These are phyloP conservation scores for Camponotus vicinus DNA, from an alignment of 1,140 invertebrate genomes.

Conservation along the genomic window DNA sequence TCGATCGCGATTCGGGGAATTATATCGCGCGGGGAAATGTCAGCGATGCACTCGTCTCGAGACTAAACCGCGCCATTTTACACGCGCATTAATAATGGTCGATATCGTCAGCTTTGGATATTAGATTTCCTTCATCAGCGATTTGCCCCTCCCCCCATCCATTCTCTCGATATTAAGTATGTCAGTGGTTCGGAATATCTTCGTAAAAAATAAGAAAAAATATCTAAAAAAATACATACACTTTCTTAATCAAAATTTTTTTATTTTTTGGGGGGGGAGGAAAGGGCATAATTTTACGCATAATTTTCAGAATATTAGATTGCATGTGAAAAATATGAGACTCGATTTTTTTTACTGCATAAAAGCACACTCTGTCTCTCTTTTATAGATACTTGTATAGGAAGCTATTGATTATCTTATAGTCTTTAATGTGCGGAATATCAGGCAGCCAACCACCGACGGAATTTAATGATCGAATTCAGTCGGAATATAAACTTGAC, in stretches of 20 bases:
- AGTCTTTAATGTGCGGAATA: constrained; percentile 22
- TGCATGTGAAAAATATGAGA: constrained; percentile 23
- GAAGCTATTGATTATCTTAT: constrained; percentile 56
- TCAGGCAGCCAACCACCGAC: background rate
- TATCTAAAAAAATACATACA: background rate
- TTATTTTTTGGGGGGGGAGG: background rate
- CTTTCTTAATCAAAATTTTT: background rate
- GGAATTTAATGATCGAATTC: constrained; percentile 56
- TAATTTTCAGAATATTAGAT: constrained; percentile 23
- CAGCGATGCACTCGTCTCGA: constrained; percentile 27
- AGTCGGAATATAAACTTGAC: constrained; percentile 27
- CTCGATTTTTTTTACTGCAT: constrained; percentile 20
- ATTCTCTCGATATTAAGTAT: background rate
- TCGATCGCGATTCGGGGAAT: constrained; percentile 52
- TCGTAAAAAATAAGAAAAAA: no score
- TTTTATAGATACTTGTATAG: background rate
- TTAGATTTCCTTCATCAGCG: background rate
- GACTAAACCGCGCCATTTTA: constrained; percentile 30
- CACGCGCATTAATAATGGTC: constrained; percentile 13
- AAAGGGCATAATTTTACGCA: background rate
- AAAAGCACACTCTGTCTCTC: background rate
- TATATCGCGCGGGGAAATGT: constrained; percentile 3
- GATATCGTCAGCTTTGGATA: constrained; percentile 8
- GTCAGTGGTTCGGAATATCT: background rate
- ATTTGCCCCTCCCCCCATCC: background rate